These are phyloP conservation scores for Pantala flavescens DNA, from an alignment of 1,140 invertebrate species.

Conservation along the genomic window DNA sequence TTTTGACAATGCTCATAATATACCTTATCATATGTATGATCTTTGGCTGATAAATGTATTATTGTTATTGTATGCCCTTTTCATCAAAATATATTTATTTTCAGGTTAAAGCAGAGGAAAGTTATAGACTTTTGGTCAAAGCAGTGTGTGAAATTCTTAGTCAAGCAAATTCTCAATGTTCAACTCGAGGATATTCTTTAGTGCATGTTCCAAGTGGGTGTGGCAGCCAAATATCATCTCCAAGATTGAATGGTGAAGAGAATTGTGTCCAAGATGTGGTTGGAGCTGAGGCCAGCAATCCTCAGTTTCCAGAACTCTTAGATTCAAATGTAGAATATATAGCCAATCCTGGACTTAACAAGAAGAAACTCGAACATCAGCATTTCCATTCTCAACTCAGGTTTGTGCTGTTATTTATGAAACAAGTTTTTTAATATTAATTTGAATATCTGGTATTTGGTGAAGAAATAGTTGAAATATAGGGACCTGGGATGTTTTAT, in stretches of 20 bases:
- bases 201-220: constrained; percentile 38
- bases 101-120: constrained; percentile 49
- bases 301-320: constrained; percentile 24
- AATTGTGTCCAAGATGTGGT: constrained; percentile 24
- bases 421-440: too few relatives aligned
- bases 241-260: constrained; percentile 30
- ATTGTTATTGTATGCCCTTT: too few relatives aligned
- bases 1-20: too few relatives aligned
- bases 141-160: constrained; percentile 59
- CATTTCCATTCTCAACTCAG: constrained; percentile 43
- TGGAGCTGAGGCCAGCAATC: constrained; percentile 24
- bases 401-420: constrained; percentile 25
- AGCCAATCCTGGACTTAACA: constrained; percentile 23
- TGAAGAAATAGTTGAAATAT: neutral
- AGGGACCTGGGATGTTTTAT: too few relatives aligned
- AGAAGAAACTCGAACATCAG: constrained; percentile 34
- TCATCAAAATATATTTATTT: too few relatives aligned
- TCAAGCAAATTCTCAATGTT: constrained; percentile 26
- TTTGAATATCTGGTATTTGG: constrained; percentile 1
- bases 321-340: constrained; percentile 13
- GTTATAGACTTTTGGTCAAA: constrained; percentile 57
- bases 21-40: too few relatives aligned
- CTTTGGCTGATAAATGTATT: too few relatives aligned
- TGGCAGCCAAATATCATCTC: too few relatives aligned
- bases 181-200: constrained; percentile 35